Percentiles rank a stretch among this genome's conserved stretches.
phyloP scores from a whole-genome alignment of 2,797 vertebrate species.

The Tiaroga cobitis region DNA sequence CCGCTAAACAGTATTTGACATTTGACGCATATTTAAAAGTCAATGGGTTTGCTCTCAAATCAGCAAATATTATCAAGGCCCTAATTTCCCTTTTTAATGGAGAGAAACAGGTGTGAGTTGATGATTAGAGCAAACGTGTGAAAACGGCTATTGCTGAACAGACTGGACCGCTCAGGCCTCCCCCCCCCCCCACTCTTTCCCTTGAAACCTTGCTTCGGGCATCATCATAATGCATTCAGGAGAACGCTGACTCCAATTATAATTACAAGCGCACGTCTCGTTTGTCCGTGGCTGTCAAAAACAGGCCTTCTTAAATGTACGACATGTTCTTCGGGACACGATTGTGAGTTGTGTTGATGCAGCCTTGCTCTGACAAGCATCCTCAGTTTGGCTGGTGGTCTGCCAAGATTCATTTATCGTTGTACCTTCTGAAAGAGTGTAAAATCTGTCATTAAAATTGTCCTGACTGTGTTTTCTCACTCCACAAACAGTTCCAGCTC shows the following conservation, averaged over 20 bases:
- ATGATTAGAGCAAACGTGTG: constrained; percentile 49
- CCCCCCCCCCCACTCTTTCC: no score
- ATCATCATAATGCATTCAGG: constrained; percentile 36
- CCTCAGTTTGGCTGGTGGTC: constrained; percentile 67
- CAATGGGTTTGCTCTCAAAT: constrained; percentile 63
- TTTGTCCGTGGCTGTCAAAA: constrained; percentile 56
- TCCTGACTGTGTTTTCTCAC: constrained; percentile 59
- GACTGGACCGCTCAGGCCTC: constrained; percentile 28
- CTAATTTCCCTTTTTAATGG: constrained; percentile 62
- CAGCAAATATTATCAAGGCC: constrained; percentile 65
- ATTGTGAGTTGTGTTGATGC: constrained; percentile 59
- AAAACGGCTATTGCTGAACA: constrained; percentile 23
- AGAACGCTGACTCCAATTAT: constrained; percentile 26
- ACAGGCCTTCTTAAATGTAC: constrained; percentile 51
- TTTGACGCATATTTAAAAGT: constrained; percentile 73
- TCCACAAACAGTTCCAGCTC: constrained; percentile 8
- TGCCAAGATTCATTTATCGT: constrained; percentile 76
- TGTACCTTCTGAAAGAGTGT: constrained; percentile 69
- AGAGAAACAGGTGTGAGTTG: constrained; percentile 59
- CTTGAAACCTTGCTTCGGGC: constrained; percentile 36
- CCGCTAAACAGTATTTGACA: constrained; percentile 67
- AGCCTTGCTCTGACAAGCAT: constrained; percentile 73
- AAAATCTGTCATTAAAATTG: constrained; percentile 72
- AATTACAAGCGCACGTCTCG: constrained; percentile 45
- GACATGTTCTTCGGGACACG: constrained; percentile 70